A percentile compares a stretch with the other conserved stretches of the same genome.
Evolutionary conservation across 2,113 vertebrate species (phyloP).

Genomic region (Forbesichthys papilliferus): DNA sequence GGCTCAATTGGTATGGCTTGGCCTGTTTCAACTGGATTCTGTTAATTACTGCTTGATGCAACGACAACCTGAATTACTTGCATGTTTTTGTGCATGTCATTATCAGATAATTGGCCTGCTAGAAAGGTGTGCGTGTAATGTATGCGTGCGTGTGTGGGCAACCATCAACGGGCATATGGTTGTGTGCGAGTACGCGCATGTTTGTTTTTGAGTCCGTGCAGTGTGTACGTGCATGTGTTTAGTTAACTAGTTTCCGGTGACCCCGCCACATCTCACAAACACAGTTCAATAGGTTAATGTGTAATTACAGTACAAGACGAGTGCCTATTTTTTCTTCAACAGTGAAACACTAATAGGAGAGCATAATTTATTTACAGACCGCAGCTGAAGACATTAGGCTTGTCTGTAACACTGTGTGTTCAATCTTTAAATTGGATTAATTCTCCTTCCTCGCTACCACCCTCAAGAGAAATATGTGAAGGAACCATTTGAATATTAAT

Average conservation of each 20-base stretch:
- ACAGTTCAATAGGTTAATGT: constrained; percentile 40
- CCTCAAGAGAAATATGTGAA: constrained; percentile 35
- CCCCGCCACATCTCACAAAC: constrained; percentile 40
- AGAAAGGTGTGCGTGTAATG: not conserved
- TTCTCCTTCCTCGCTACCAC: constrained; percentile 27
- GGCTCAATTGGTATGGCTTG: constrained; percentile 63
- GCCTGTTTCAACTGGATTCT: constrained; percentile 72
- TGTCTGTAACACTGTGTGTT: constrained; percentile 23
- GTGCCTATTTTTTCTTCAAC: constrained; percentile 39
- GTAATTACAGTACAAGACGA: constrained; percentile 26
- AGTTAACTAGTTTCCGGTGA: constrained; percentile 44
- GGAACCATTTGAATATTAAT: constrained; percentile 7
- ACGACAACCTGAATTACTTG: constrained; percentile 70
- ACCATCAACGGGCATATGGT: not conserved
- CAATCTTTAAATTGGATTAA: constrained; percentile 39
- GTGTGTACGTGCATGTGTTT: constrained; percentile 11
- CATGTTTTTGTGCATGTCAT: constrained; percentile 67
- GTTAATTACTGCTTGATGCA: constrained; percentile 73
- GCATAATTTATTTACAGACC: constrained; percentile 39
- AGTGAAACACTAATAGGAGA: constrained; percentile 34
- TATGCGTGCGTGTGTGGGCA: not conserved
- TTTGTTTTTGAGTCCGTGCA: not conserved
- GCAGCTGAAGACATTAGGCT: constrained; percentile 24
- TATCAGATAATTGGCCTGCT: constrained; percentile 65
- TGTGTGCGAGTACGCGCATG: not conserved